Evolutionary conservation across 2,888 invertebrate genomes (phyloP), one percentile per base, ranked within the genome.

Genomic region (Hirudinaria manillensis): DNA sequence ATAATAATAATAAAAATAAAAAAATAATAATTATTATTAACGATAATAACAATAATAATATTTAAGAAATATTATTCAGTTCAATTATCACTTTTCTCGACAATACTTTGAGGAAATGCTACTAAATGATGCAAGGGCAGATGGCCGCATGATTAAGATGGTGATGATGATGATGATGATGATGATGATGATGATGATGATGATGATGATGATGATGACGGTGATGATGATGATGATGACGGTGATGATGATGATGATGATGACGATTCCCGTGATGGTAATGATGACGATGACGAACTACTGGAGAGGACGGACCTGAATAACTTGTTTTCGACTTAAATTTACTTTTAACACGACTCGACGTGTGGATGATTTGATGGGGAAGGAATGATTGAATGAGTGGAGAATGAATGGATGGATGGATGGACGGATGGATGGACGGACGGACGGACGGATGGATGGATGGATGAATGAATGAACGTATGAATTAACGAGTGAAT

Each of bases 171-270:
- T 29, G 72, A 56, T 72, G 56, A 29, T 56, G 61, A 34, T 56
- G 61, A 51, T 56, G 72, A 72, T 32, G 61, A 72, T 56, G 61
- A 56, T 56, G 72, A 72, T 1, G 56, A 56, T 56, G 56, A 72
- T 29, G 72, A 72, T 56, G 72, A 56, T 56, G 34, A 72, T 56
- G 34, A 72, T 34, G 53, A 34, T 56, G 36, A 72, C 55, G 56
- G 27, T 56, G 56, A 72, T 72, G 56, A 72, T 32, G 56, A 56
- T 29, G 72, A 72, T 32, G 29, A 53, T 32, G n/a, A 56, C 19
- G 34, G 24, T 55, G 32, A 72, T 34, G 29, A 72, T 21, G 61
- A 6, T 36, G 36, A 36, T 36, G 36, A 36, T 36, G 45, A 45
- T 10, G 13, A 45, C 1, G 45, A 6, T 6, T 10, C 13, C 10